Conservation (phyloP, 2,888 invertebrate species). For the Eilema caniola region DNA sequence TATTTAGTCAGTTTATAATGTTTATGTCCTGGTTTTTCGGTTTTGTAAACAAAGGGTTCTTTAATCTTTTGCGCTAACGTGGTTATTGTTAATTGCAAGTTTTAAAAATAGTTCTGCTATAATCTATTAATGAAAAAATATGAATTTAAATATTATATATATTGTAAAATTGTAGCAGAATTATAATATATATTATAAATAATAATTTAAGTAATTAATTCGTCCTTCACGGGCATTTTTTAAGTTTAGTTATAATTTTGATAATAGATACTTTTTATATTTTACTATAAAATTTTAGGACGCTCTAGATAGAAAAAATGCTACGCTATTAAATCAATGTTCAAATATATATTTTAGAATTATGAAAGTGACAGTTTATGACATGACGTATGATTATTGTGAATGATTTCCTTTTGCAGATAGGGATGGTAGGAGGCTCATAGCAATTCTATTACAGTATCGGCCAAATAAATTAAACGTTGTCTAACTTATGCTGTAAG, state of each 20-base stretch:
- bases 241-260: slow-evolving; percentile 41
- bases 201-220: slow-evolving; percentile 35
- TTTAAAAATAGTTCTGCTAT: slow-evolving; percentile 23
- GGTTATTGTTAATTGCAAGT: slow-evolving; percentile 20
- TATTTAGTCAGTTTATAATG: neutral
- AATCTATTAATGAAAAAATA: slow-evolving; percentile 1
- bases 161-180: slow-evolving; percentile 28
- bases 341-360: slow-evolving; percentile 23
- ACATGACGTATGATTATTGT: neutral
- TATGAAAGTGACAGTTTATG: no score
- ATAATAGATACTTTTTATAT: slow-evolving; percentile 45
- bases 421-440: no score
- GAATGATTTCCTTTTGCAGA: slow-evolving; percentile 37
- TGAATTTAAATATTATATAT: slow-evolving; percentile 6
- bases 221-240: slow-evolving; percentile 29
- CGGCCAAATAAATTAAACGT: neutral
- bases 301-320: slow-evolving; percentile 36
- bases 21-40: neutral
- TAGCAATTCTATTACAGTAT: slow-evolving; percentile 1
- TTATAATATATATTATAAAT: slow-evolving; percentile 42
- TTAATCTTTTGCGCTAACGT: neutral
- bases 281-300: slow-evolving; percentile 24
- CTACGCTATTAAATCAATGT: slow-evolving; percentile 34
- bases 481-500: neutral
- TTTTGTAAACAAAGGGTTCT: neutral